Conservation (phyloP, 2,113 vertebrate genomes). For the Tragulus kanchil region DNA sequence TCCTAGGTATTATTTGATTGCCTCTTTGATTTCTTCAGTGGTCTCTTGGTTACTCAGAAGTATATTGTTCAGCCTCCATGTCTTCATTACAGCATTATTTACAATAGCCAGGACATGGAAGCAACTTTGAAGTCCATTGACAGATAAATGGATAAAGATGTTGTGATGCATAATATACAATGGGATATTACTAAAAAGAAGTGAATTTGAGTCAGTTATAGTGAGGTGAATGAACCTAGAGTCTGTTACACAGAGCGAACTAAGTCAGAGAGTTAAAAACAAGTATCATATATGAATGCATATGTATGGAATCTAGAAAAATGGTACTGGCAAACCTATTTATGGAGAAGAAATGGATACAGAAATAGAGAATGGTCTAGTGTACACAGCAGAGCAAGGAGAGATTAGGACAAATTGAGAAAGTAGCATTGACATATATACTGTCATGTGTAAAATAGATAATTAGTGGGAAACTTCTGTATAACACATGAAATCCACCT, state of each 20-base stretch:
- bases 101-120: not conserved
- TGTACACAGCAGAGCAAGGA: not conserved
- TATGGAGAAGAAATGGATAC: not conserved
- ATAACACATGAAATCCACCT: not conserved
- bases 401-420: not conserved
- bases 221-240: not conserved
- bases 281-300: not conserved
- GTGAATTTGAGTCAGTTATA: not conserved
- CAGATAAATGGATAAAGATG: not conserved
- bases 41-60: not conserved
- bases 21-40: not conserved
- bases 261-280: not conserved
- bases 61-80: not conserved
- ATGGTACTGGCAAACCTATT: not conserved
- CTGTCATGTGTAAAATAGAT: not conserved
- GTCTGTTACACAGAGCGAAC: not conserved
- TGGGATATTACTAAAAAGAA: not conserved
- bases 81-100: not conserved
- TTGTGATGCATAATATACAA: not conserved
- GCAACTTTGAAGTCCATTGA: not conserved
- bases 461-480: not conserved
- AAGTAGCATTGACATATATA: not conserved
- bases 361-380: not conserved
- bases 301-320: not conserved
- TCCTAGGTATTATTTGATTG: not conserved